phyloP scores from a whole-genome alignment of 2,113 vertebrate species.

The Crotophaga sulcirostris region DNA sequence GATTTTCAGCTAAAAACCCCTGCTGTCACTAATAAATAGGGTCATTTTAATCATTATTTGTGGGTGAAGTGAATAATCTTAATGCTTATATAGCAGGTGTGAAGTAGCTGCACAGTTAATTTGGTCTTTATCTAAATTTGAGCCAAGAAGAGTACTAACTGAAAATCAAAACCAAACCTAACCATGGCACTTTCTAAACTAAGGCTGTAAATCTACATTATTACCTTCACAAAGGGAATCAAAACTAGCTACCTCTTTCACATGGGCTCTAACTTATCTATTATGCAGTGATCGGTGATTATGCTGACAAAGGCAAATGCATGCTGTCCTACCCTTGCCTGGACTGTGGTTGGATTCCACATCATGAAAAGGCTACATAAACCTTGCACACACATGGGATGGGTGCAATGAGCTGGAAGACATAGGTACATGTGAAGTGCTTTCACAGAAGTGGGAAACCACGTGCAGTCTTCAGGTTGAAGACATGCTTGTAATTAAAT shows the following conservation, averaged over 20 bases:
- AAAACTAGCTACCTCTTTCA: neutral
- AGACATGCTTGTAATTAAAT: accelerated
- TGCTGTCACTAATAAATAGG: neutral
- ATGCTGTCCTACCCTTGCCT: neutral
- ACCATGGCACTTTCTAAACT: neutral
- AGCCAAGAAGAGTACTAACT: neutral
- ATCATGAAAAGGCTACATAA: neutral
- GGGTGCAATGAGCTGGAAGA: neutral
- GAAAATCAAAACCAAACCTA: neutral
- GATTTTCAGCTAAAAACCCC: neutral
- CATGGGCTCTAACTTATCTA: neutral
- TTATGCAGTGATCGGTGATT: neutral
- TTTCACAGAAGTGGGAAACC: neutral
- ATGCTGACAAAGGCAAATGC: neutral
- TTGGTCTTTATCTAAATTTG: neutral
- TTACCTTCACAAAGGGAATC: neutral
- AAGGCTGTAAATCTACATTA: neutral
- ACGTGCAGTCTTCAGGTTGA: neutral
- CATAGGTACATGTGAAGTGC: accelerated
- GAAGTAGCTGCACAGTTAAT: neutral
- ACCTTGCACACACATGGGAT: neutral
- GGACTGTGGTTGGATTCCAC: neutral
- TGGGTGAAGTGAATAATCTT: neutral
- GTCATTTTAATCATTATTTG: neutral
- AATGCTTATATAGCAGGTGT: neutral